These are phyloP conservation scores for Cantharis rustica DNA, from an alignment of 2,888 invertebrate species.

Conservation along the genomic window DNA sequence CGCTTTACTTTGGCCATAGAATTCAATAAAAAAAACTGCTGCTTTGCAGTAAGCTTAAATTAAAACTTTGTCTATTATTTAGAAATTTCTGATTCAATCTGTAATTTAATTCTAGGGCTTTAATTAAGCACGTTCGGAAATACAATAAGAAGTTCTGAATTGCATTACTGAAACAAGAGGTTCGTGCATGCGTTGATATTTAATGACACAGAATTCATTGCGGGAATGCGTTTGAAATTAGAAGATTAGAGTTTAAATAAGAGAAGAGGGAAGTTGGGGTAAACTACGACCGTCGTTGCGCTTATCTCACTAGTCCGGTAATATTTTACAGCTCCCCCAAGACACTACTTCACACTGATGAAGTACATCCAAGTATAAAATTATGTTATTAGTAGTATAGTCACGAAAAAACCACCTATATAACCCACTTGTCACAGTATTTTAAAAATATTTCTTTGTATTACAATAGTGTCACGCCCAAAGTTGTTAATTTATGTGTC, in stretches of 20 bases:
- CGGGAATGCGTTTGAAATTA: conserved; percentile 27
- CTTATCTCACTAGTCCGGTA: conserved; percentile 31
- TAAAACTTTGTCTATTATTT: background rate
- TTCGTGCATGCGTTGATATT: conserved; percentile 17
- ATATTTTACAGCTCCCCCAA: conserved; percentile 34
- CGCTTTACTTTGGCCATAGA: background rate
- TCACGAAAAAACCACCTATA: conserved; percentile 2
- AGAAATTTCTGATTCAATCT: background rate
- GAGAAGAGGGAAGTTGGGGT: conserved; percentile 20
- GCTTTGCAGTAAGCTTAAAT: background rate
- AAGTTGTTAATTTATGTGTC: background rate
- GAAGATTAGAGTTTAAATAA: conserved; percentile 33
- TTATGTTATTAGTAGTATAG: conserved; percentile 28
- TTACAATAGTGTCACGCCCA: background rate
- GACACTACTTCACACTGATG: conserved; percentile 28
- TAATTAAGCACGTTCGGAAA: background rate
- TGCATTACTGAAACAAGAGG: background rate
- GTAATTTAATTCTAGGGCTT: background rate
- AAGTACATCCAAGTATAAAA: conserved; percentile 24
- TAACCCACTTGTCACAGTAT: background rate
- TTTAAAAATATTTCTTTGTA: background rate
- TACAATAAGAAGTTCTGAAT: background rate
- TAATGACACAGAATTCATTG: conserved; percentile 30
- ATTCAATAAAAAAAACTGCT: background rate
- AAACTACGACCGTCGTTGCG: conserved; percentile 23